phyloP scores from a whole-genome alignment of 1,140 invertebrate genomes.

The Chionoecetes opilio region DNA sequence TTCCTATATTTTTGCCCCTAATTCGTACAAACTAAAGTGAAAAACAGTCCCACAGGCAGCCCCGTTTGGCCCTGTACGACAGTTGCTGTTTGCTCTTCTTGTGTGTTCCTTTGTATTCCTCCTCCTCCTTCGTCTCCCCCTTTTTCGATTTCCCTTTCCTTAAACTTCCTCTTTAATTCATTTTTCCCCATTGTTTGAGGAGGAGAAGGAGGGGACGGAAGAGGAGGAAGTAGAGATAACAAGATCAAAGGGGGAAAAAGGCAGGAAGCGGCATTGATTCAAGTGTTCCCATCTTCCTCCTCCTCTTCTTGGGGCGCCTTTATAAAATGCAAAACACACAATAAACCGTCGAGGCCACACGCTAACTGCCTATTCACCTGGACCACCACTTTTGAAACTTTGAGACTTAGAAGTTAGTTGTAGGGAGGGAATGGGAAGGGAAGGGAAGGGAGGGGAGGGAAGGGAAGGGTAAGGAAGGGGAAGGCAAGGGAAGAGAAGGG shows the following conservation, averaged over 20 bases:
- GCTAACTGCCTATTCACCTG: slow-evolving; percentile 14
- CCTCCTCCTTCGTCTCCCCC: neutral
- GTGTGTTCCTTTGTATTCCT: no score
- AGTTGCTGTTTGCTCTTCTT: no score
- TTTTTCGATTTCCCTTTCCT: neutral
- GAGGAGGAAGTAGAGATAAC: neutral
- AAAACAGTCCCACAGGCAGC: no score
- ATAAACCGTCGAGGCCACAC: neutral
- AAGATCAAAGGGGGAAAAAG: neutral
- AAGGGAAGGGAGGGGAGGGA: neutral
- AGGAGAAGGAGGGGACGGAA: neutral
- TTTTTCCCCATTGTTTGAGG: neutral
- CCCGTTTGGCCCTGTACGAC: no score
- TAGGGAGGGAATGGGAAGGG: neutral
- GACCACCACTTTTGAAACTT: neutral
- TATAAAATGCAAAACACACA: slow-evolving; percentile 31
- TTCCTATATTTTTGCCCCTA: no score
- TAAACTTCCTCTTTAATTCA: neutral
- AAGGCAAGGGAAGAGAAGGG: neutral
- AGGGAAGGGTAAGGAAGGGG: neutral
- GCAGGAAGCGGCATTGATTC: neutral
- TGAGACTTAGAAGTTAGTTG: neutral
- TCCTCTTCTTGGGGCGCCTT: neutral
- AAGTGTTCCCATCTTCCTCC: neutral
- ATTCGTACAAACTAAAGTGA: no score